These are phyloP conservation scores for Eupithecia pulchellata DNA, from an alignment of 2,888 invertebrate species.

Conservation along the genomic window DNA sequence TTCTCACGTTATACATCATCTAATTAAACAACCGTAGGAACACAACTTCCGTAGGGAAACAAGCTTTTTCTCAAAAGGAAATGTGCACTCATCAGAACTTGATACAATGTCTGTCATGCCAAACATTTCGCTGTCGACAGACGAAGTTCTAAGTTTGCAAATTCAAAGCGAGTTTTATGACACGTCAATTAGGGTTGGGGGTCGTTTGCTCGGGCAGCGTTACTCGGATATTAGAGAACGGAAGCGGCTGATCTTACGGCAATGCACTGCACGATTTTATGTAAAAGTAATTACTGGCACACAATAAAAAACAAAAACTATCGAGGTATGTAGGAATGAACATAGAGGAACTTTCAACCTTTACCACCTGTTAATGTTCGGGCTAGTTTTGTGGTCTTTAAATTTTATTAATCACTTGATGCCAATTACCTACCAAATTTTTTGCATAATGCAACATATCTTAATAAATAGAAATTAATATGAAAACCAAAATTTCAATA, in stretches of 20 bases:
- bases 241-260: conserved; percentile 53
- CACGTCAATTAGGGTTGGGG: conserved; percentile 7
- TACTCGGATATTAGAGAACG: conserved; percentile 36
- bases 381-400: background rate
- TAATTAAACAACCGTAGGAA: background rate
- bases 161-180: conserved; percentile 11
- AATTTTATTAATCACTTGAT: background rate
- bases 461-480: background rate
- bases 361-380: background rate
- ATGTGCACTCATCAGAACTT: background rate
- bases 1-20: background rate
- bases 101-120: conserved; percentile 2
- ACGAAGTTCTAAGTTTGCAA: background rate
- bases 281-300: background rate
- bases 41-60: background rate
- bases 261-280: background rate
- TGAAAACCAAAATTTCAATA: no score
- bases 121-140: background rate
- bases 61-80: background rate
- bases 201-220: conserved; percentile 45
- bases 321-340: no score
- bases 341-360: no score
- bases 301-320: background rate
- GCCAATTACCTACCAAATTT: no score
- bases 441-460: background rate